Conservation (phyloP, 2,888 invertebrate species). For the Lasioglossum calceatum region DNA sequence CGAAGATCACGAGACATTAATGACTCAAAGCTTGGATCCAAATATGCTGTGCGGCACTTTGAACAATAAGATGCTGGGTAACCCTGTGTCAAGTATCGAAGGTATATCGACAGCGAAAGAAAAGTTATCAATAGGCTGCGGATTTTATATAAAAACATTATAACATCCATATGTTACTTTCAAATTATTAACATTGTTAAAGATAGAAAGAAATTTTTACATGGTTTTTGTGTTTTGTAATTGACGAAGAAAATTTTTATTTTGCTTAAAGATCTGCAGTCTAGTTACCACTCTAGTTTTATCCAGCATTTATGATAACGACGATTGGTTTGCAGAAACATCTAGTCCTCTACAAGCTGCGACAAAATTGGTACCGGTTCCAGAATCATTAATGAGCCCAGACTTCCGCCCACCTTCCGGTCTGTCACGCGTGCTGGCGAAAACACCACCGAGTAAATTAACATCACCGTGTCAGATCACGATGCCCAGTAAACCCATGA, state of each 20-base stretch:
- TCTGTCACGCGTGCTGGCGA: slow-evolving; percentile 77
- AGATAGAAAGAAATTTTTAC: too few species aligned
- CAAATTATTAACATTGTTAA: too few species aligned
- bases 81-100: slow-evolving; percentile 73
- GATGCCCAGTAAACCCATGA: slow-evolving; percentile 73
- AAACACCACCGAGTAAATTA: slow-evolving; percentile 78
- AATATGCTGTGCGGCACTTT: slow-evolving; percentile 85
- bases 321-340: slow-evolving; percentile 76
- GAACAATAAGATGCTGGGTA: slow-evolving; percentile 75
- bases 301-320: slow-evolving; percentile 5
- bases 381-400: slow-evolving; percentile 94
- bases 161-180: too few species aligned
- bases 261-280: too few species aligned
- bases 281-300: too few species aligned
- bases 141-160: too few species aligned
- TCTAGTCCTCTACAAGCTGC: slow-evolving; percentile 91
- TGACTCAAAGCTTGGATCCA: slow-evolving; percentile 89
- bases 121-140: not conserved
- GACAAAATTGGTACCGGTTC: slow-evolving; percentile 94
- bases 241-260: too few species aligned
- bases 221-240: too few species aligned
- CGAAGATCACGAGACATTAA: slow-evolving; percentile 82
- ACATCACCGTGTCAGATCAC: slow-evolving; percentile 81
- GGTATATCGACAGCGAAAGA: slow-evolving; percentile 64
- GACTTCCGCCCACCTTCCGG: slow-evolving; percentile 87